Evolutionary conservation across 1,140 invertebrate genomes (phyloP), one percentile per base, ranked within the genome.

Genomic region (Pogonomyrmex barbatus): DNA sequence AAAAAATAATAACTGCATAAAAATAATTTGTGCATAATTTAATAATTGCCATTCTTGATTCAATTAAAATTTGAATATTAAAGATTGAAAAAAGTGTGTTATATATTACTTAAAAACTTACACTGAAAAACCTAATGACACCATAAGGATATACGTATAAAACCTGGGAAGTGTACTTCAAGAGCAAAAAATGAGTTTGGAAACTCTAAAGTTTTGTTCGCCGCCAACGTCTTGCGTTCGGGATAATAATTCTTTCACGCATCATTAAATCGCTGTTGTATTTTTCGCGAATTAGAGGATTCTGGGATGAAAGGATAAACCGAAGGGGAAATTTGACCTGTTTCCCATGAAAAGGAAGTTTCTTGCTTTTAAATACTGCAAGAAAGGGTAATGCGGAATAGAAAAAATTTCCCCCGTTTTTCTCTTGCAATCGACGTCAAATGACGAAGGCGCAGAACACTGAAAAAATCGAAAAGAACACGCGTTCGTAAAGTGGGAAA

Each of bases 331-430:
- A n/a, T 45, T 73, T 17, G 17, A 58, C 9, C 30, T 2, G 17
- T 52, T 75, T 39, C 17, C n/a, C 14, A 14, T n/a, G 50, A 6
- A 24, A 17, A 33, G 45, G 33, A 10, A 10, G 6, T 1, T 4
- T 36, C 12, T 36, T 78, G 10, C 24, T 36, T 68, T 50, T 76
- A 50, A 50, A 89, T 76, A 83, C 71, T 65, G 63, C 47, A 45
- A 6, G 42, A 33, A 33, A 58, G 14, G 75, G 33, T 47, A 42
- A 5, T 30, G 8, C 10, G 54, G 42, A n/a, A 24, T 2, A 79
- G 12, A 54, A 63, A 36, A 12, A 45, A 87, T 50, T 33, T 24
- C 78, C 54, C 65, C 39, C 3, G 30, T 10, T 33, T 54, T 36
- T 30, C 24, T 45, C 63, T 8, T 0, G 10, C 33, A n/a, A 50